Evolutionary conservation across 92 coral and sea anemone species (phyloP).

Genomic region (Parazoanthus swiftii): DNA sequence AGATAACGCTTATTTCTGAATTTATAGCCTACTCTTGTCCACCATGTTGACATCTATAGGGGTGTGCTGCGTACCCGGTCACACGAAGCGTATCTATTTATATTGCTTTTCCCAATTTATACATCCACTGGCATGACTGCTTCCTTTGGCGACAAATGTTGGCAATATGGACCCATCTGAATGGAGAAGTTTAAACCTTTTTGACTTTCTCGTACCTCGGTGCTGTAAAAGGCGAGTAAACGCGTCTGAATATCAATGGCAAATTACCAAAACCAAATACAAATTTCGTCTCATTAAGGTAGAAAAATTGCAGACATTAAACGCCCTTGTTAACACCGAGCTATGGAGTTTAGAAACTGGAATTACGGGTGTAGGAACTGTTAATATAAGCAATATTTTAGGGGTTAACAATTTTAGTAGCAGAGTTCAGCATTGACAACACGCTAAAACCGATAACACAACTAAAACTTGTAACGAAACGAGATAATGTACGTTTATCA

Average conservation of each 20-base stretch:
- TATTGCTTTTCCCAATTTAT: neutral
- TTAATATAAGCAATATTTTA: neutral
- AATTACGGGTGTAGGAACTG: too few relatives aligned
- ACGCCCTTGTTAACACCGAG: neutral
- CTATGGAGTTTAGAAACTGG: neutral
- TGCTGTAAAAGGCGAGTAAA: neutral
- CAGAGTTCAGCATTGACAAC: neutral
- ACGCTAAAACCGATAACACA: neutral
- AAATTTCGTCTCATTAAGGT: neutral
- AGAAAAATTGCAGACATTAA: neutral
- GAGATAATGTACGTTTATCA: neutral
- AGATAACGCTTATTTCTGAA: neutral
- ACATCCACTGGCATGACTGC: neutral
- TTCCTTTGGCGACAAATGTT: neutral
- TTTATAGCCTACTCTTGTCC: neutral
- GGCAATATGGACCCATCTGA: neutral
- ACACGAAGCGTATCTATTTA: neutral
- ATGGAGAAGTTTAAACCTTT: neutral
- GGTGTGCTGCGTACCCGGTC: neutral
- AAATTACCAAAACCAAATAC: neutral
- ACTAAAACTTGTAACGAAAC: neutral
- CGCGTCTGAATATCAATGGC: conserved; percentile 13
- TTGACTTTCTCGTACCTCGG: neutral
- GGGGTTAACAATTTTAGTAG: neutral
- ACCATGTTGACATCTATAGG: neutral